A percentile compares a stretch with the other conserved stretches of the same genome.
Conservation (phyloP, 2,888 invertebrate species). For the Melitaea athalia region DNA sequence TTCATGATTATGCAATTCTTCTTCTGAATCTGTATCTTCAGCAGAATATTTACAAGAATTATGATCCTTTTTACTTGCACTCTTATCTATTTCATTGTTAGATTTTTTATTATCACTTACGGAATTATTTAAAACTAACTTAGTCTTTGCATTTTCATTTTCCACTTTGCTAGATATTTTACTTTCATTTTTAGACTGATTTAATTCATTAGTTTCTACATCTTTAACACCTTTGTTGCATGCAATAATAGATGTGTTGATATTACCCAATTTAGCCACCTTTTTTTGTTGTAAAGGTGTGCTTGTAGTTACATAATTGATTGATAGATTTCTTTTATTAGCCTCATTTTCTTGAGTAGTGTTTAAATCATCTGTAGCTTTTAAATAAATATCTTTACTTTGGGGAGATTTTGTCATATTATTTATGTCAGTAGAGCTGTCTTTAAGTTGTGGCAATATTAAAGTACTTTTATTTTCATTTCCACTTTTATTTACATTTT, state of each 20-base stretch:
- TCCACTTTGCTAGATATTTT: slow-evolving; percentile 1
- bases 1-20: not conserved
- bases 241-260: slow-evolving; percentile 61
- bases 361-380: slow-evolving; percentile 51
- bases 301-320: slow-evolving; percentile 60
- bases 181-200: slow-evolving; percentile 5
- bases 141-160: not conserved
- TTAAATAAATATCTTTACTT: slow-evolving; percentile 48
- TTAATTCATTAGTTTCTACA: not conserved
- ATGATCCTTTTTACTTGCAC: slow-evolving; percentile 8
- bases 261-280: slow-evolving; percentile 53
- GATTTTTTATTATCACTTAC: not conserved
- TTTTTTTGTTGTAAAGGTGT: slow-evolving; percentile 68
- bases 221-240: slow-evolving; percentile 43
- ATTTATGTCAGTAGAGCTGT: slow-evolving; percentile 50
- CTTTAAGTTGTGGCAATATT: slow-evolving; percentile 65
- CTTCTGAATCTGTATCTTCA: slow-evolving; percentile 6
- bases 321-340: slow-evolving; percentile 53
- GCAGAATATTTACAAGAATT: not conserved
- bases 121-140: slow-evolving; percentile 20
- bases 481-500: slow-evolving; percentile 48
- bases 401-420: slow-evolving; percentile 50
- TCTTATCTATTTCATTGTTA: slow-evolving; percentile 3
- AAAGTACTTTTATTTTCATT: slow-evolving; percentile 65
- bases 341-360: slow-evolving; percentile 46